Conservation (phyloP, 2,797 vertebrate genomes). For the Adelosebastes latens region DNA sequence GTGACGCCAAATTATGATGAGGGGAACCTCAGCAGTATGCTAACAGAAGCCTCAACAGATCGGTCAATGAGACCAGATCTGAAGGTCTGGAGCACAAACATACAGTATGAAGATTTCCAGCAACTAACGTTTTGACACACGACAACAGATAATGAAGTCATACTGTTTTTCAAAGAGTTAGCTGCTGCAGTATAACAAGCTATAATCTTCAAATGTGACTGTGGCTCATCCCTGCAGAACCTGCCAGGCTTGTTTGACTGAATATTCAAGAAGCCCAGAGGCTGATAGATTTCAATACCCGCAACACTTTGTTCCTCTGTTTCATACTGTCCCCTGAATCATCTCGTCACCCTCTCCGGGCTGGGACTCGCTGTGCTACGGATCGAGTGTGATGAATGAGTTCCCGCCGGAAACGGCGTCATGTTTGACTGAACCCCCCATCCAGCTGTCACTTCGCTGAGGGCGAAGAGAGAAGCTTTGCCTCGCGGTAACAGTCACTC, state of each 20-base stretch:
- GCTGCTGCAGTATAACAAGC: background rate
- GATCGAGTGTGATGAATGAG: conserved; percentile 30
- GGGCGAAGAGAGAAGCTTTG: background rate
- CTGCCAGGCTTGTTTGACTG: background rate
- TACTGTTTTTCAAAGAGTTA: background rate
- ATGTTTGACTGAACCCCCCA: conserved; percentile 30
- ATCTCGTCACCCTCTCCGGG: conserved; percentile 14
- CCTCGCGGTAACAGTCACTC: conserved; percentile 5
- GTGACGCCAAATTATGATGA: background rate
- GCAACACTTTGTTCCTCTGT: background rate
- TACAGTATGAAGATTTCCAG: background rate
- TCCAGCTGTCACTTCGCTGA: conserved; percentile 34
- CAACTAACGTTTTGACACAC: background rate
- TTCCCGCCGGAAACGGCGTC: conserved; percentile 40
- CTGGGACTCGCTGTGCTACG: background rate
- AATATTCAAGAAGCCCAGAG: background rate
- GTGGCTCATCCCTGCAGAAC: background rate
- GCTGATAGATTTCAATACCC: background rate
- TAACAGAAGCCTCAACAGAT: background rate
- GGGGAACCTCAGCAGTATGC: background rate
- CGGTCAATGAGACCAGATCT: background rate
- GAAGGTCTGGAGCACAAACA: background rate
- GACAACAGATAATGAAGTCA: background rate
- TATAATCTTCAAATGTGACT: background rate
- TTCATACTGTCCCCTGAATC: conserved; percentile 34